A percentile compares a stretch with the other conserved stretches of the same genome.
Evolutionary conservation across 2,797 vertebrate genomes (phyloP).

Genomic region (Phrynocephalus vlangalii): DNA sequence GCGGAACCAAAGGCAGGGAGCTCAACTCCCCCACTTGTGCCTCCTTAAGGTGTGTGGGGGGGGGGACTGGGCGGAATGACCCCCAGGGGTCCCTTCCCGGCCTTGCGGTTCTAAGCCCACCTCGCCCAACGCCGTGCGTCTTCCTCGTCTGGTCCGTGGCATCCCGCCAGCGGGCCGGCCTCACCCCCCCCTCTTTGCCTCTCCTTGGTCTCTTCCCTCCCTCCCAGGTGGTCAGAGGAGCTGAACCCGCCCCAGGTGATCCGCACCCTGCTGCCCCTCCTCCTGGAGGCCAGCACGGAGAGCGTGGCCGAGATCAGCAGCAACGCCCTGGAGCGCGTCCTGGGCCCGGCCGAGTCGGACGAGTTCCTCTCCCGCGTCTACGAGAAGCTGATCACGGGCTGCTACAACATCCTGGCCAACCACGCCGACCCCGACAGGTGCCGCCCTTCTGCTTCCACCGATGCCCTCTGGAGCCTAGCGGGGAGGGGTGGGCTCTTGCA

Average conservation of each 20-base stretch:
- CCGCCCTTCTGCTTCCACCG: neutral
- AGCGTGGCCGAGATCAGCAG: constrained; percentile 95
- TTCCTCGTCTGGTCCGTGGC: too few relatives aligned
- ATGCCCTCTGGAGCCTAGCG: too few relatives aligned
- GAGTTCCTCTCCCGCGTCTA: constrained; percentile 95
- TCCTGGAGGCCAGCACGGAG: constrained; percentile 95
- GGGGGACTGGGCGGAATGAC: too few relatives aligned
- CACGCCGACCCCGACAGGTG: constrained; percentile 95
- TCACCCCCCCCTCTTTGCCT: neutral
- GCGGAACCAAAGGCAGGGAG: too few relatives aligned
- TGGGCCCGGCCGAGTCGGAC: constrained; percentile 94
- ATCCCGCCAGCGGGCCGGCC: too few relatives aligned
- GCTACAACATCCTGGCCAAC: constrained; percentile 95
- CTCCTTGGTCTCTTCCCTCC: constrained; percentile 35
- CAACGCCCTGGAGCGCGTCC: constrained; percentile 93
- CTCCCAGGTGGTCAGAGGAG: constrained; percentile 90
- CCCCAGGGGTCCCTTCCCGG: too few relatives aligned
- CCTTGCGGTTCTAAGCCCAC: too few relatives aligned
- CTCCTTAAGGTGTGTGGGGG: too few relatives aligned
- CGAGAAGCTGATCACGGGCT: constrained; percentile 92
- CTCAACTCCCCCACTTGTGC: too few relatives aligned
- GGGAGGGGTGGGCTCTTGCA: too few relatives aligned
- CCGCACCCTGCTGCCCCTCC: constrained; percentile 89
- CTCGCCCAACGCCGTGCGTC: too few relatives aligned
- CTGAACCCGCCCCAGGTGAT: constrained; percentile 91